A percentile compares a stretch with the other conserved stretches of the same genome.
These are phyloP conservation scores for Epirrita christyi DNA, from an alignment of 2,888 invertebrate species.

Conservation along the genomic window DNA sequence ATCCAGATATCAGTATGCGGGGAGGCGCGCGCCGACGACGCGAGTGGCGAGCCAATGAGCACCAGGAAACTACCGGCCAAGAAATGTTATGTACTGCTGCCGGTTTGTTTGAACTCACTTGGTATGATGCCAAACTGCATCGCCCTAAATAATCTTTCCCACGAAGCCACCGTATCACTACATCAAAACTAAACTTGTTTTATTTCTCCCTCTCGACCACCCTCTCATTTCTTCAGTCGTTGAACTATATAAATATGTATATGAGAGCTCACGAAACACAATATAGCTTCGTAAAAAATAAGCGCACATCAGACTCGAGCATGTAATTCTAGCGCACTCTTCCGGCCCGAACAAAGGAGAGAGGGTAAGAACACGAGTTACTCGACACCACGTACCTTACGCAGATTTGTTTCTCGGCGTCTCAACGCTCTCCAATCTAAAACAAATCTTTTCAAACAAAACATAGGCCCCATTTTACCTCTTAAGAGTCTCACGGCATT, in stretches of 20 bases:
- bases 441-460: slow-evolving; percentile 61
- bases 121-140: slow-evolving; percentile 39
- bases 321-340: slow-evolving; percentile 85
- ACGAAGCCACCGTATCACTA: slow-evolving; percentile 50
- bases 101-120: slow-evolving; percentile 49
- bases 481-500: slow-evolving; percentile 51
- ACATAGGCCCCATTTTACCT: slow-evolving; percentile 62
- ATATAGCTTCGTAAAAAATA: slow-evolving; percentile 84
- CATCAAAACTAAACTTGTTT: slow-evolving; percentile 69
- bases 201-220: slow-evolving; percentile 66
- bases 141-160: slow-evolving; percentile 47
- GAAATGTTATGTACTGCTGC: slow-evolving; percentile 51
- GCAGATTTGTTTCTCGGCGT: slow-evolving; percentile 83
- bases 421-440: slow-evolving; percentile 55
- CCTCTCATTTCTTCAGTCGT: slow-evolving; percentile 80
- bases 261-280: slow-evolving; percentile 75
- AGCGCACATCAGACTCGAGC: slow-evolving; percentile 84
- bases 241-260: slow-evolving; percentile 78
- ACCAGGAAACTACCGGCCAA: slow-evolving; percentile 45
- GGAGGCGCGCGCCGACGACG: slow-evolving; percentile 66
- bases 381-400: slow-evolving; percentile 84
- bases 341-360: slow-evolving; percentile 84
- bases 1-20: slow-evolving; percentile 79
- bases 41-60: slow-evolving; percentile 63
- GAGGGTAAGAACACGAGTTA: slow-evolving; percentile 85